Base-by-base conservation (phyloP, 1,140 invertebrate species). In the Megathymus violae region DNA sequence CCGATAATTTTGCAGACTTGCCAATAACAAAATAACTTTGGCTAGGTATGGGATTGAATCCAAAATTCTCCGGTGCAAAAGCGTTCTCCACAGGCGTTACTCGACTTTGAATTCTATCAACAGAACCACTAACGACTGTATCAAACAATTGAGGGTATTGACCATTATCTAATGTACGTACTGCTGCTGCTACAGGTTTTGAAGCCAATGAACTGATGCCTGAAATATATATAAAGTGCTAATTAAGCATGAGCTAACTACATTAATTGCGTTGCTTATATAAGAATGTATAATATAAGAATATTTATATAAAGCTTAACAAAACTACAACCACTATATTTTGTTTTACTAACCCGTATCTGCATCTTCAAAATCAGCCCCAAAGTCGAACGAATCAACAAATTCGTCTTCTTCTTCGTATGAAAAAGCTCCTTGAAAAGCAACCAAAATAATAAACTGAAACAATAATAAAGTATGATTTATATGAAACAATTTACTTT, bases 1-100 rank as follows among this genome's bases (percentile, higher is more conserved):
- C 67, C 43, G 77, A 70, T 69, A 85, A 51, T 63, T 76, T 80
- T 34, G 81, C 83, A n/a, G 80, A 62, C 44, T 70, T 79, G 31
- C 52, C 78, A 17, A 72, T 76, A 27, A 78, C 77, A 46, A 71
- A 60, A 68, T 85, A 91, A 61, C 80, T 79, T 78, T 91, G 82
- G 76, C 91, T 91, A 54, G 86, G 85, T 54, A 89, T 85, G 7
- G 90, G 90, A 69, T 87, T 85, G 59, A 88, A 92, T 58, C 90
- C 91, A 67, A 91, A 91, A 67, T 71, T 80, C 72, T 83, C 78
- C 36, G 88, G 77, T 59, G 87, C 82, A 74, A 91, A 91, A 62
- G 67, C 62, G 46, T 78, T 87, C 46, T 88, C 82, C 72, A 59
- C 79, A 15, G 87, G 81, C 43, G 82, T 76, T 66, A 87, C 50